A percentile compares a stretch with the other conserved stretches of the same genome.
phyloP scores from a whole-genome alignment of 2,113 vertebrate species.

The Callospermophilus lateralis region DNA sequence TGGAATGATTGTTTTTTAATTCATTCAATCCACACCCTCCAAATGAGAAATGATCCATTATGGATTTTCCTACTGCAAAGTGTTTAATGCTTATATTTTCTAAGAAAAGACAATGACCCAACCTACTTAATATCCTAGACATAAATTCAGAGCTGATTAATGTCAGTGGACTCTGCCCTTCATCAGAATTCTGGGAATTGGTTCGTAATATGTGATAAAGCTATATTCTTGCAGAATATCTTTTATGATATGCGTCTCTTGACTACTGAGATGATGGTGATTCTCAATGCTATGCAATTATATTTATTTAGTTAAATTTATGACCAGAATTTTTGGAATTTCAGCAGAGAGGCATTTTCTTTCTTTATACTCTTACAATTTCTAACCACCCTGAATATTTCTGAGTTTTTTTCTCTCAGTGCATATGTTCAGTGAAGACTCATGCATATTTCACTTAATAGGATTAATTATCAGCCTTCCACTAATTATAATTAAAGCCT shows the following conservation, averaged over 20 bases:
- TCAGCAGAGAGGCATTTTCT: not conserved
- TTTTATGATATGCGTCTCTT: conserved; percentile 71
- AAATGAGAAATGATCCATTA: conserved; percentile 17
- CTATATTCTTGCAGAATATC: conserved; percentile 72
- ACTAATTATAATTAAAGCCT: conserved; percentile 80
- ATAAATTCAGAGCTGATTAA: conserved; percentile 45
- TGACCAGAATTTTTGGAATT: not conserved
- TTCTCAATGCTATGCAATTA: conserved; percentile 63
- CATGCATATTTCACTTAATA: conserved; percentile 72
- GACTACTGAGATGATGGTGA: conserved; percentile 54
- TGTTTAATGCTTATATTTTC: conserved; percentile 6
- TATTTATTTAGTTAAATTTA: conserved; percentile 52
- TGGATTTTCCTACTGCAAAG: not conserved
- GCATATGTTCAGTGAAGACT: conserved; percentile 59
- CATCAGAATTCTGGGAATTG: not conserved
- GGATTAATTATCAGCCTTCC: conserved; percentile 76
- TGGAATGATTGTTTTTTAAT: not conserved
- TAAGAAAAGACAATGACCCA: conserved; percentile 27
- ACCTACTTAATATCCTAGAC: not conserved
- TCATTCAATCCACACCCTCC: not conserved
- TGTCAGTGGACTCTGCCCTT: not conserved
- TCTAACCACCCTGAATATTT: conserved; percentile 26
- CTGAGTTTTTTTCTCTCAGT: conserved; percentile 29
- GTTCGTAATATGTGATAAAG: conserved; percentile 44
- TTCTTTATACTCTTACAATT: not conserved